These are phyloP conservation scores for Stenodema calcarata DNA, from an alignment of 2,888 invertebrate genomes.

Conservation along the genomic window DNA sequence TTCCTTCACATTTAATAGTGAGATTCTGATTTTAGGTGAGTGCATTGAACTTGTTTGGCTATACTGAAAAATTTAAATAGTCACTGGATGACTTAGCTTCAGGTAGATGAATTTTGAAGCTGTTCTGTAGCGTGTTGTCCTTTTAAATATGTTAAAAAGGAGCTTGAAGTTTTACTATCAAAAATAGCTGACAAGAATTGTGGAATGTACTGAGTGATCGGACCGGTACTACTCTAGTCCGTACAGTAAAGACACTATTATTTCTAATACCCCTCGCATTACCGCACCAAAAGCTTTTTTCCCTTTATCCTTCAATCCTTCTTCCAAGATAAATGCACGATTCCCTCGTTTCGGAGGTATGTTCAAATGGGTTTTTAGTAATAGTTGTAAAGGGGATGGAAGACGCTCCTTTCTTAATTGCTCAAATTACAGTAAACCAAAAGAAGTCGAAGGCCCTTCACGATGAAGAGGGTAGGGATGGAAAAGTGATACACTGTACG, in stretches of 20 bases:
- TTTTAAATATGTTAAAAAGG: too few species aligned
- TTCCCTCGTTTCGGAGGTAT: constrained; percentile 13
- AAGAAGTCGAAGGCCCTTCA: neutral
- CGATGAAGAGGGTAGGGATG: constrained; percentile 1
- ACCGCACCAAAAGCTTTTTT: neutral
- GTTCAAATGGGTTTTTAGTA: constrained; percentile 27
- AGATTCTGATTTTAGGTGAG: too few species aligned
- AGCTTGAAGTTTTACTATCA: too few species aligned
- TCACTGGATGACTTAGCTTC: too few species aligned
- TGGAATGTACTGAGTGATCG: too few species aligned
- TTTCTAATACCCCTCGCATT: neutral
- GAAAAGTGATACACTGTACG: constrained; percentile 47
- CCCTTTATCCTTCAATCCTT: neutral
- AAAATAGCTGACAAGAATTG: too few species aligned
- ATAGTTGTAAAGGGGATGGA: constrained; percentile 7
- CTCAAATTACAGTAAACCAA: constrained; percentile 34
- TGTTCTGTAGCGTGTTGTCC: too few species aligned
- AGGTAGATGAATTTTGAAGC: too few species aligned
- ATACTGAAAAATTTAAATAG: too few species aligned
- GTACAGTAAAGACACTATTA: neutral
- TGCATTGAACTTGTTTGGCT: too few species aligned
- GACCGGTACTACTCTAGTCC: too few species aligned
- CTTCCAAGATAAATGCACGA: constrained; percentile 29
- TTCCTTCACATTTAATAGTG: too few species aligned
- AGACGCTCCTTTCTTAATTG: constrained; percentile 29